Base-by-base conservation (phyloP, 2,888 invertebrate species). In the Tinea pellionella region DNA sequence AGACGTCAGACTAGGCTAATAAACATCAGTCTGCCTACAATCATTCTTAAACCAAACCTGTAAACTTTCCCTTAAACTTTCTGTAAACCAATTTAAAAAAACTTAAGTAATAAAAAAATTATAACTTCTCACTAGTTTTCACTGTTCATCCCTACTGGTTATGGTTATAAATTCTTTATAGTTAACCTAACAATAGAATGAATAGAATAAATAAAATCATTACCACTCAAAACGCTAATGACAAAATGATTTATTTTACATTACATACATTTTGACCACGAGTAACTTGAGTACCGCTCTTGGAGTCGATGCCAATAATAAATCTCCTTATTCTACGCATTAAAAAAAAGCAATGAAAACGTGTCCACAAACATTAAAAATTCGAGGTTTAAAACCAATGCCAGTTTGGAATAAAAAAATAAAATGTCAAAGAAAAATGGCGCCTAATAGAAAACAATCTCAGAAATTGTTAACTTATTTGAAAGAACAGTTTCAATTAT, bases 351-450 rank as follows among this genome's bases (percentile, higher is more conserved):
- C 3, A n/a, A 47, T 47, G 47, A 47, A 15, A 47, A 47, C 47
- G 2, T 8, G 2, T 47, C 13, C 13, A 3, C 41, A 41, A 41
- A 15, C 47, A 15, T 15, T n/a, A 16, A 6, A 2, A 47, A n/a
- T n/a, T 16, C 47, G 24, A 24, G 6, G 24, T 24, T 24, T 24
- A 24, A 47, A 47, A 47, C n/a, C 47, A 9, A 47, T 47, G 47
- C 47, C 15, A n/a, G 2, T n/a, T 13, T 9, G 9, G 2, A 47
- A 47, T 47, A 47, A 47, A 16, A 47, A 47, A 47, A 15, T 16
- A 47, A 47, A 47, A 47, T 47, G 53, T 53, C 53, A 53, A 53
- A 53, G 18, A 18, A 53, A 53, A 53, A 24, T 19, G 53, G 16
- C 47, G 47, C 47, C 3, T n/a, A 15, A 6, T 3, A 18, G n/a